Evolutionary conservation across 2,888 invertebrate species (phyloP).

Genomic region (Trachelus troglodyta): DNA sequence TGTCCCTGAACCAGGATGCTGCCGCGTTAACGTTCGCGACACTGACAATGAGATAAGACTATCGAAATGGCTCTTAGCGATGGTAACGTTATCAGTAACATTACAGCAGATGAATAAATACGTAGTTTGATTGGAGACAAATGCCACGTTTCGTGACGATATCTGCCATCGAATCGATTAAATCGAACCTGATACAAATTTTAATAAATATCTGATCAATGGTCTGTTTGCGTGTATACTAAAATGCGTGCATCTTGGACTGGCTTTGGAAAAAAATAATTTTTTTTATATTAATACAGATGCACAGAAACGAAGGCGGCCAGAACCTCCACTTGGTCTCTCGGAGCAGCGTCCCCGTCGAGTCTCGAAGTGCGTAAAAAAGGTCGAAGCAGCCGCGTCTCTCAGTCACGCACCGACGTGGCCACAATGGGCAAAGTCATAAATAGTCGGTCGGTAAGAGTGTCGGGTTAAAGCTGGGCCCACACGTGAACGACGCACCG

Average conservation of each 20-base stretch:
- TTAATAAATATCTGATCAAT: too few relatives aligned
- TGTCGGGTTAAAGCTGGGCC: background rate
- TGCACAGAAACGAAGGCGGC: background rate
- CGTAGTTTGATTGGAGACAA: too few relatives aligned
- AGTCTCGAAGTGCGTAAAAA: constrained; percentile 1
- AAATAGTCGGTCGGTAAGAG: background rate
- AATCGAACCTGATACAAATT: too few relatives aligned
- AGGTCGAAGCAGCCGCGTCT: constrained; percentile 3
- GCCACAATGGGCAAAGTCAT: background rate
- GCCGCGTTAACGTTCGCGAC: background rate
- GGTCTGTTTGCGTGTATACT: too few relatives aligned
- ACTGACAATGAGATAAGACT: background rate
- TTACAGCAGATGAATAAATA: background rate
- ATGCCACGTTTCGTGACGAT: too few relatives aligned
- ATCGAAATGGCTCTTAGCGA: background rate
- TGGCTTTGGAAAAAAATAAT: too few relatives aligned
- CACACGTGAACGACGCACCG: background rate
- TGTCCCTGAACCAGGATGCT: background rate
- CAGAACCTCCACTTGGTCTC: background rate
- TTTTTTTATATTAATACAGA: background rate
- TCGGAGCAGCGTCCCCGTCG: background rate
- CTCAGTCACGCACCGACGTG: constrained; percentile 5
- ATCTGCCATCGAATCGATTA: too few relatives aligned
- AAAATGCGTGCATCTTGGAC: too few relatives aligned
- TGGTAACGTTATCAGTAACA: background rate